These are phyloP conservation scores for Babylonia areolata DNA, from an alignment of 1,140 invertebrate genomes.

Conservation along the genomic window DNA sequence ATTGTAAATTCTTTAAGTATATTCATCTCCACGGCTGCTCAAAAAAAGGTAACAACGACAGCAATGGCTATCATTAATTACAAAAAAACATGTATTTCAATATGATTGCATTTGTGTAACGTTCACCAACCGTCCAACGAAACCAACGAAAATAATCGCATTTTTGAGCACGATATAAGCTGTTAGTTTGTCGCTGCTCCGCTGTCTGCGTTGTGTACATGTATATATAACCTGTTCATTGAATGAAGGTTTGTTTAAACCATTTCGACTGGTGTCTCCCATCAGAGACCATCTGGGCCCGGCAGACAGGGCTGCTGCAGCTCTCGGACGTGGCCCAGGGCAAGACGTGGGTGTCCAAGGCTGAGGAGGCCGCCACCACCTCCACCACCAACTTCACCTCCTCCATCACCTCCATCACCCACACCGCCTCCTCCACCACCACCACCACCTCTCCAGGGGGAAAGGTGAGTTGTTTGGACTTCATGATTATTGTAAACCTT, in stretches of 20 bases:
- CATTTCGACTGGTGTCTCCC: not conserved
- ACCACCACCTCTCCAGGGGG: not conserved
- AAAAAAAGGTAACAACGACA: too few relatives aligned
- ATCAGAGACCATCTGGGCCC: constrained; percentile 87
- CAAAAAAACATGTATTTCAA: too few relatives aligned
- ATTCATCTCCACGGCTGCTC: too few relatives aligned
- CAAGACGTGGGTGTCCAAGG: constrained; percentile 42
- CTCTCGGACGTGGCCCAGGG: constrained; percentile 50
- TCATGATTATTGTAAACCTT: too few relatives aligned
- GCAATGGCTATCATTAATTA: too few relatives aligned
- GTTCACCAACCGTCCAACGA: too few relatives aligned
- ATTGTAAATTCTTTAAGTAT: too few relatives aligned
- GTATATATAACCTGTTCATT: not conserved
- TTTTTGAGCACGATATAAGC: too few relatives aligned
- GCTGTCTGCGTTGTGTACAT: not conserved
- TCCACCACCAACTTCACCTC: not conserved
- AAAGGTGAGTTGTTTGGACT: constrained; percentile 5
- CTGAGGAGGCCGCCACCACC: constrained; percentile 37
- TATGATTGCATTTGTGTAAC: too few relatives aligned
- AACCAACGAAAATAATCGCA: too few relatives aligned
- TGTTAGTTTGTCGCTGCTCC: too few relatives aligned
- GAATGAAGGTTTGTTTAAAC: not conserved
- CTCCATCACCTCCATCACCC: constrained; percentile 40
- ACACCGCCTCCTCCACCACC: constrained; percentile 8
- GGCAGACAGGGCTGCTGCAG: constrained; percentile 78